Evolutionary conservation across 2,888 invertebrate species (phyloP).

Genomic region (Amiota mariae): DNA sequence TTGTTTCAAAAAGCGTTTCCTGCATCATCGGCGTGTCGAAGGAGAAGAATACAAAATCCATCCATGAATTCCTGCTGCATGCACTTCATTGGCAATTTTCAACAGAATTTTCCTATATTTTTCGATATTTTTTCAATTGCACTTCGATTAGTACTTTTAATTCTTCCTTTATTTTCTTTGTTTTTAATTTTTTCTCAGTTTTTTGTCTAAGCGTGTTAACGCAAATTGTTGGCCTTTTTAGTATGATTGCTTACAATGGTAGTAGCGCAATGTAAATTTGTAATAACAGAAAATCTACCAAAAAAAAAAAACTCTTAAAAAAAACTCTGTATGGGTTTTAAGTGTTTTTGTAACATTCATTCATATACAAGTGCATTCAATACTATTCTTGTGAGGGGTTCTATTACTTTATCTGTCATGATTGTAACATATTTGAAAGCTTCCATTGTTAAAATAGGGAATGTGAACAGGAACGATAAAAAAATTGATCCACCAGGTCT

Average conservation of each 20-base stretch:
- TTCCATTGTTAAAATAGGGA: too few species aligned
- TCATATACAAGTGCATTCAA: too few species aligned
- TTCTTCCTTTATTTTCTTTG: neutral
- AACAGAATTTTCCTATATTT: neutral
- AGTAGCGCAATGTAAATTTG: too few species aligned
- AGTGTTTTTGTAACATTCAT: too few species aligned
- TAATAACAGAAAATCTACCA: too few species aligned
- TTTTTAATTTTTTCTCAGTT: slow-evolving; percentile 9
- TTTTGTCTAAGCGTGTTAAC: slow-evolving; percentile 21
- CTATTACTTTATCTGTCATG: too few species aligned
- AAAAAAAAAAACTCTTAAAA: too few species aligned
- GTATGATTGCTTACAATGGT: neutral
- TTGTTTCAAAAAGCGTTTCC: neutral
- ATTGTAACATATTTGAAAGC: too few species aligned
- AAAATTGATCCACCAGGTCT: too few species aligned
- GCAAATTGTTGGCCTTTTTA: slow-evolving; percentile 2
- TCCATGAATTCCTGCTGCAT: neutral
- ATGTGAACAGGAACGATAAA: too few species aligned
- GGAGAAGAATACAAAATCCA: neutral
- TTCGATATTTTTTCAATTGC: slow-evolving; percentile 20
- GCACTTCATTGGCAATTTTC: slow-evolving; percentile 27
- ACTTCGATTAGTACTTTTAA: slow-evolving; percentile 18
- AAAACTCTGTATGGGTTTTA: too few species aligned
- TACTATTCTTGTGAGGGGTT: too few species aligned
- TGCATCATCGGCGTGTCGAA: neutral